These are phyloP conservation scores for Cephus cinctus DNA, from an alignment of 1,140 invertebrate genomes.

Conservation along the genomic window DNA sequence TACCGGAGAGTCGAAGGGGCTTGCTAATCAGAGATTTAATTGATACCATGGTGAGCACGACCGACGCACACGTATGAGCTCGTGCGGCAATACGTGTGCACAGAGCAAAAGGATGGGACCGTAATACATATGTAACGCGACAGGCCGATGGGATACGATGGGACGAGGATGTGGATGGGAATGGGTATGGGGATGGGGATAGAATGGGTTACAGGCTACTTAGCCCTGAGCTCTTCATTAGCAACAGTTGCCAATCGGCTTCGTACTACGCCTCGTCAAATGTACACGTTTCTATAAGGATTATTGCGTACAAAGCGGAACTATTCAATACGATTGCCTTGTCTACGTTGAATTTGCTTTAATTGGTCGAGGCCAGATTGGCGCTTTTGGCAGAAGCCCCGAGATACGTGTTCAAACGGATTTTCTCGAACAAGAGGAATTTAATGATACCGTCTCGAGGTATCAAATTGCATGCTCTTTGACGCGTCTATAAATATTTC, in stretches of 20 bases:
- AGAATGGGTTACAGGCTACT: slow-evolving; percentile 40
- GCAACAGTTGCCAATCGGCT: slow-evolving; percentile 29
- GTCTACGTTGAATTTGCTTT: too few relatives aligned
- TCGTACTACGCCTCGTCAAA: background rate
- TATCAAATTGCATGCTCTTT: too few relatives aligned
- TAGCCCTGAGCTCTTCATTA: slow-evolving; percentile 46
- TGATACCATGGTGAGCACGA: slow-evolving; percentile 41
- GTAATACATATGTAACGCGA: slow-evolving; percentile 47
- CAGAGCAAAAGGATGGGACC: slow-evolving; percentile 27
- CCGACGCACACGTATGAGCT: slow-evolving; percentile 24
- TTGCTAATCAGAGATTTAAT: slow-evolving; percentile 50
- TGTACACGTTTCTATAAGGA: background rate
- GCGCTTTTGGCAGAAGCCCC: too few relatives aligned
- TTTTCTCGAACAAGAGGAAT: too few relatives aligned
- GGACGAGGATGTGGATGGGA: slow-evolving; percentile 16
- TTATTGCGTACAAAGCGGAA: too few relatives aligned
- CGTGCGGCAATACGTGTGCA: slow-evolving; percentile 17
- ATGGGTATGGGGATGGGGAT: slow-evolving; percentile 16
- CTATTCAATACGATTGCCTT: too few relatives aligned
- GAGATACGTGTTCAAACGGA: too few relatives aligned
- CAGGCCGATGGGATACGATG: slow-evolving; percentile 16
- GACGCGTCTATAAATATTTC: too few relatives aligned
- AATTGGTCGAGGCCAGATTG: too few relatives aligned
- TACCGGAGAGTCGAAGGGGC: slow-evolving; percentile 28
- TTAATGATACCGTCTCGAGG: too few relatives aligned